A percentile compares a stretch with the other conserved stretches of the same genome.
Conservation (phyloP, 2,113 vertebrate genomes). For the Psettodes erumei region DNA sequence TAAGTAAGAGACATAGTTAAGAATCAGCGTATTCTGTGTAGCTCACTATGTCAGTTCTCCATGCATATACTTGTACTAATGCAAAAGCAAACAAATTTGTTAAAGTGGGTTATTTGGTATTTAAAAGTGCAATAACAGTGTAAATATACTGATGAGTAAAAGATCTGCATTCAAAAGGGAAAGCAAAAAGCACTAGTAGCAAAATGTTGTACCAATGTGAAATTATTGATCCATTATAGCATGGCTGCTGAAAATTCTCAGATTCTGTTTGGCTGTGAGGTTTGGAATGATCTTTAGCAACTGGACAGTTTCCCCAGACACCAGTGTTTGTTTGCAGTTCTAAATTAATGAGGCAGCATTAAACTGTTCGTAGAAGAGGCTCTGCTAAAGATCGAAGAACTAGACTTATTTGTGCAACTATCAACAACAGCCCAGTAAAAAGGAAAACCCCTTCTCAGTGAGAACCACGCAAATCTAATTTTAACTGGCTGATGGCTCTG, state of each 20-base stretch:
- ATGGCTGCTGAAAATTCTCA: not conserved
- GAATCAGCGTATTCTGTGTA: not conserved
- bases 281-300: not conserved
- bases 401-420: not conserved
- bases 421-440: not conserved
- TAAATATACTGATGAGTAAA: not conserved
- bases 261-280: not conserved
- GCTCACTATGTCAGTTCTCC: not conserved
- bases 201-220: not conserved
- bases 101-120: too few species aligned
- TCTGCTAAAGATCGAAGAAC: not conserved
- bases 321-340: not conserved
- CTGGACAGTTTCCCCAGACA: not conserved
- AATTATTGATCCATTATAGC: not conserved
- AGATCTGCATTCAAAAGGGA: not conserved
- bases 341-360: not conserved
- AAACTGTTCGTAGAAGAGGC: not conserved
- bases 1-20: not conserved
- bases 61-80: not conserved
- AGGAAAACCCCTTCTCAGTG: not conserved
- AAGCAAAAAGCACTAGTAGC: not conserved
- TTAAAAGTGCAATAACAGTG: not conserved
- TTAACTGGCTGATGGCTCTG: not conserved
- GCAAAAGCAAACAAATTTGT: not conserved
- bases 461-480: not conserved